Evolutionary conservation across 1,140 invertebrate species (phyloP), one percentile per base, ranked within the genome.

Genomic region (Leptoteleia sp.): DNA sequence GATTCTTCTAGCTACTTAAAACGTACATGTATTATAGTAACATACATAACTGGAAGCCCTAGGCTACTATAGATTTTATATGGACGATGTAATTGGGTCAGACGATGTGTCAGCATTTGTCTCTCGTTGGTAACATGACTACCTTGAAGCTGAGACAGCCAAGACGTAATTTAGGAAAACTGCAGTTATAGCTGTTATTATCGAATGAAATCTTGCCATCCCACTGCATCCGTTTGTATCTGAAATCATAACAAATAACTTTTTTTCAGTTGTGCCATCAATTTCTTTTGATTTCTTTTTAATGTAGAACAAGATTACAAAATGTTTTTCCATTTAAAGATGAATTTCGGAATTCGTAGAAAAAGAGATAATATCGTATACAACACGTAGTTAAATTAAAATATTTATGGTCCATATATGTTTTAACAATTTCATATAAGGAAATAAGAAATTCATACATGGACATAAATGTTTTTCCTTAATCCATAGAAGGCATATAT

Each of bases 41-140:
- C 85, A 88, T 89, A 87, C 76, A 89, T 89, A 88, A 88, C 82
- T 89, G 87, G 88, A 89, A 89, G 88, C 88, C 88, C 88, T 89
- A 89, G 87, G 83, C 87, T 89, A 88, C 88, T 88, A 72, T 76
- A 89, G 86, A 87, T 87, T 88, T 76, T 87, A 88, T 83, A 87
- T 88, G 87, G 87, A 89, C 86, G 85, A 88, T 87, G 85, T 86
- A 84, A 83, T 88, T 79, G 82, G 72, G 76, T 87, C 73, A 80
- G 68, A 76, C 62, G 77, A n/a, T n/a, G 54, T 76, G 54, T 73
- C 47, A 64, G 62, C 48, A 64, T n/a, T 71, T 61, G 62, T 79
- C 47, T 65, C 35, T 12, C 19, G 15, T 47, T 22, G 42, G 33
- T 57, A 42, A 82, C 67, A 62, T 68, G 48, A 79, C 79, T 83